A percentile compares a stretch with the other conserved stretches of the same genome.
These are phyloP conservation scores for Coenonympha arcania DNA, from an alignment of 2,888 invertebrate genomes.

Conservation along the genomic window DNA sequence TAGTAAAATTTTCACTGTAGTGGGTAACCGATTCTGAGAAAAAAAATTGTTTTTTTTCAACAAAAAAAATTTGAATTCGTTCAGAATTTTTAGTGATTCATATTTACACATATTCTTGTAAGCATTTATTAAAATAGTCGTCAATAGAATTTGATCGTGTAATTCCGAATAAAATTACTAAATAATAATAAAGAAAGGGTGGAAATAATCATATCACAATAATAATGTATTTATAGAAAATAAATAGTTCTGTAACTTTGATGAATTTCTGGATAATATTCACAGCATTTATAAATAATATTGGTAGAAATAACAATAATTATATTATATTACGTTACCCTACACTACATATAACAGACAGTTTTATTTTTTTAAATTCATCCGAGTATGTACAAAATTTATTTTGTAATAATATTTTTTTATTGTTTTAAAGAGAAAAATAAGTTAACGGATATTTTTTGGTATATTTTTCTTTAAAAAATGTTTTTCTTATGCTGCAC, in stretches of 20 bases:
- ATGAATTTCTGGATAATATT: constrained; percentile 36
- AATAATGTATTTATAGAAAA: constrained; percentile 58
- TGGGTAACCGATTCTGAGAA: constrained; percentile 27
- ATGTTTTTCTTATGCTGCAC: neutral
- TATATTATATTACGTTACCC: constrained; percentile 16
- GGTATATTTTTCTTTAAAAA: neutral
- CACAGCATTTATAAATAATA: constrained; percentile 47
- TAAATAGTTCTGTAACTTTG: constrained; percentile 41
- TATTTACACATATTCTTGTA: constrained; percentile 27
- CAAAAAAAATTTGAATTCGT: constrained; percentile 19
- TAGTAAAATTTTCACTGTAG: constrained; percentile 47
- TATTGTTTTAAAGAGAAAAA: neutral
- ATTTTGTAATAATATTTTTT: neutral
- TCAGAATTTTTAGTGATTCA: constrained; percentile 24
- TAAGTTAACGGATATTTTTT: neutral
- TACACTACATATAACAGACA: constrained; percentile 14
- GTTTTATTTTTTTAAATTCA: neutral
- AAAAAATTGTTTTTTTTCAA: constrained; percentile 23
- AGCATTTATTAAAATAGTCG: constrained; percentile 31
- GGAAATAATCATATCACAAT: constrained; percentile 68
- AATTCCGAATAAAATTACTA: constrained; percentile 26
- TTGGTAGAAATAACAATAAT: constrained; percentile 17
- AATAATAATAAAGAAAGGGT: constrained; percentile 36
- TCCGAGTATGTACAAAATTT: neutral
- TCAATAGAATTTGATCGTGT: constrained; percentile 23